Base-by-base conservation (phyloP, 2,797 vertebrate genomes). In the Merluccius polli region DNA sequence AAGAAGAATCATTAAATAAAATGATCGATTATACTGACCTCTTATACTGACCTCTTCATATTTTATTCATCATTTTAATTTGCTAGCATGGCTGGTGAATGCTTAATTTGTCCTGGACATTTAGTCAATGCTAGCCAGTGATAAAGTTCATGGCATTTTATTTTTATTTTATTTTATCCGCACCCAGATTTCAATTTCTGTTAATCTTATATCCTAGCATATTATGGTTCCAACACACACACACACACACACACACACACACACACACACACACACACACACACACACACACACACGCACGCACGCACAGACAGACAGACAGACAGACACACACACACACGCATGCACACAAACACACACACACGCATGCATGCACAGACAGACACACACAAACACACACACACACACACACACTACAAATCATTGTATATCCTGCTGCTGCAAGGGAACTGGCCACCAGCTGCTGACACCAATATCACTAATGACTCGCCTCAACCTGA, bases 391-490 rank as follows among this genome's bases (percentile, higher is more conserved):
- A 75, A 9, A 70, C 27, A 72, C 67, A 75, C 67, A 78, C 48
- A 74, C 16, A 27, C 30, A 79, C 12, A n/a, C n/a, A 48, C 44
- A 79, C 21, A 68, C 29, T 71, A 70, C 29, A 63, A 68, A 83
- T 87, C 72, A 87, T 88, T 83, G 74, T 21, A 68, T 32, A 82
- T 87, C 87, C 79, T 85, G 83, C 81, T 84, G 82, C 72, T 87
- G 79, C 82, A 84, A 75, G 78, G 81, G 79, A 82, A 41, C 48
- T 77, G 81, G 82, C 73, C 78, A 86, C 86, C 88, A 89, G 83
- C 86, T 91, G 90, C 84, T 86, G 85, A 75, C 76, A 91, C 86
- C 81, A 90, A 91, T 92, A 92, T 89, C 86, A 82, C 86, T 90
- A 90, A 92, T 90, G 90, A 90, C 87, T 85, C 84, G 85, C 85